Evolutionary conservation across 2,113 vertebrate species (phyloP), one percentile per base, ranked within the genome.

Genomic region (Gymnorhina tibicen): DNA sequence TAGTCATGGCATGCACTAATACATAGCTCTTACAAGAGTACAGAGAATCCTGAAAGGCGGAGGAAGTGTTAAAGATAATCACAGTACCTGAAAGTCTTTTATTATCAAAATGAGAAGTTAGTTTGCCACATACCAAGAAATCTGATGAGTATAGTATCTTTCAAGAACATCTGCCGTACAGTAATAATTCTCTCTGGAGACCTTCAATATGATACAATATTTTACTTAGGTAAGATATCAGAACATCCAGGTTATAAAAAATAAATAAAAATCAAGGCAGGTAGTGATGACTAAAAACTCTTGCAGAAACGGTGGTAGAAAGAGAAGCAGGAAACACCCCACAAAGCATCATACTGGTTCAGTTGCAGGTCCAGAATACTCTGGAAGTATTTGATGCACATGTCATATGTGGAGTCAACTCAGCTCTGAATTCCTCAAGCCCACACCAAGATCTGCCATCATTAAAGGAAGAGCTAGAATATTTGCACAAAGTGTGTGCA

Each of bases 371-470:
- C 41, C 39, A 59, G 47, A 78, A 82, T 12, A 75, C 7, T 75
- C 47, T 26, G 5, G 11, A 81, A 59, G 10, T 46, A 42, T 63
- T 59, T 59, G 30, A 87, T 87, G 64, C 14, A 44, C 8, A 12
- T 7, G 3, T 37, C 4, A 1, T 24, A 4, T 2, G 2, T 13
- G 9, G 4, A 59, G 26, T 44, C 26, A 89, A 12, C 21, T 76
- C 47, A 93, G 32, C 28, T 58, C 22, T 35, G 33, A 58, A 37
- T 28, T 85, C 39, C 35, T 37, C 52, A 55, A 87, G 47, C 21
- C 35, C 52, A 77, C 35, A 75, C 13, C 7, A 41, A 82, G 56
- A 58, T 14, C 24, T 68, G n/a, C 39, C 7, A 13, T 44, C 30
- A 39, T 8, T 55, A 55, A 39, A 88, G 20, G 13, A 80, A 85